phyloP scores from a whole-genome alignment of 1,140 invertebrate species.

The Caligus rogercresseyi region DNA sequence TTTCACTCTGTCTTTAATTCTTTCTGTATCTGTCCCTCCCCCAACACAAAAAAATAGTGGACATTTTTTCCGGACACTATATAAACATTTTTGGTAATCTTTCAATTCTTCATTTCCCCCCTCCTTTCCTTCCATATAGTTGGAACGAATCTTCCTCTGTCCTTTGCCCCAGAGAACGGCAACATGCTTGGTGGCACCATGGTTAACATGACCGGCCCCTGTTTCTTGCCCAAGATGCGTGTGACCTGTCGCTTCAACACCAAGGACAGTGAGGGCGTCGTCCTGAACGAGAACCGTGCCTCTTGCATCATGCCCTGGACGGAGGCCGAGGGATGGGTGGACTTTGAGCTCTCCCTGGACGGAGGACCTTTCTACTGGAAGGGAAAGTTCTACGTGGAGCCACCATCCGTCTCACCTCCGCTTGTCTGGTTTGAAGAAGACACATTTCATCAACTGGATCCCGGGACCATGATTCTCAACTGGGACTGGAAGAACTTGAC shows the following conservation, averaged over 20 bases:
- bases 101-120: too few relatives aligned
- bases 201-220: slow-evolving; percentile 86
- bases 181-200: slow-evolving; percentile 87
- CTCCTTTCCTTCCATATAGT: slow-evolving; percentile 34
- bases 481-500: slow-evolving; percentile 73
- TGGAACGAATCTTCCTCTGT: slow-evolving; percentile 53
- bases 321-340: slow-evolving; percentile 74
- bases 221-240: slow-evolving; percentile 50
- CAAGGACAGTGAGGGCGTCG: slow-evolving; percentile 26
- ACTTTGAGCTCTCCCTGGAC: slow-evolving; percentile 60
- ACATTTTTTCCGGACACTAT: too few relatives aligned
- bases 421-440: slow-evolving; percentile 59
- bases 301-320: slow-evolving; percentile 71
- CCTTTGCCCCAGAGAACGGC: slow-evolving; percentile 78
- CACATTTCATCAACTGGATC: slow-evolving; percentile 47
- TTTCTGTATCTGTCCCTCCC: too few relatives aligned
- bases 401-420: slow-evolving; percentile 60
- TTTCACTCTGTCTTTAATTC: too few relatives aligned
- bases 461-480: slow-evolving; percentile 49
- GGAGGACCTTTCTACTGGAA: slow-evolving; percentile 71
- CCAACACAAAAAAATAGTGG: too few relatives aligned
- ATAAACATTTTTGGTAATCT: too few relatives aligned
- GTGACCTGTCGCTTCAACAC: slow-evolving; percentile 46
- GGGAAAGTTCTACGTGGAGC: slow-evolving; percentile 76
- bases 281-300: slow-evolving; percentile 44